Base-by-base conservation (phyloP, 2,797 vertebrate genomes). In the Leptatherina wallacei region DNA sequence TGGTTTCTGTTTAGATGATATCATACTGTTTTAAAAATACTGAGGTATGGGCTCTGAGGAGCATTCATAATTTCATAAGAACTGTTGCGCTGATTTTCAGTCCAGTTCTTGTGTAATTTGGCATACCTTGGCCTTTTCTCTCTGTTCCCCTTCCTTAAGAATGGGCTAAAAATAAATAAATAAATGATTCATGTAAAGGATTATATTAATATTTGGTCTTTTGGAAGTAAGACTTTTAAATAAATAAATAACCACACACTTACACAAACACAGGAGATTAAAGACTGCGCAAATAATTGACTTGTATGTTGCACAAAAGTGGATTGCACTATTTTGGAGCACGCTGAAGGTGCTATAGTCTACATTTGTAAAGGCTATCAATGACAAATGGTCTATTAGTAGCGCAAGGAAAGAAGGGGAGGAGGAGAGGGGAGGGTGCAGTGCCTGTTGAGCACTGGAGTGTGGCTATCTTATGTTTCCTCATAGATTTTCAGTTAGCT, bases 381-480 rank as follows among this genome's bases (percentile, higher is more conserved):
- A 38, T 56, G 27, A 40, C 10, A 7, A 57, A 22, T 22, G 13
- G n/a, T 44, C 38, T 44, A 44, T 44, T 33, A 30, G 54, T 36
- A 35, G 52, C 16, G 24, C 35, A 9, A 33, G 18, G n/a, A 14
- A 32, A 22, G 12, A 10, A 7, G 51, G 22, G 54, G 36, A 38
- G 65, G 12, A 54, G 65, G 12, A 7, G 16, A 18, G 27, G 51
- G 59, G 29, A 30, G n/a, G 70, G 69, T 20, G 64, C 72, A 29
- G 57, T 22, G 54, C 20, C 35, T 0, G 63, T 0, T 38, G 0
- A 75, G 83, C 85, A 3, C 60, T 77, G 90, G 65, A 89, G 90
- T 92, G 81, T 93, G 92, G 91, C 91, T 91, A 91, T 77, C 22
- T 76, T 69, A 77, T 75, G 83, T 85, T 93, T 91, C 90, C 89